Evolutionary conservation across 1,140 invertebrate species (phyloP).

Genomic region (Trachymyrmex cornetzi): DNA sequence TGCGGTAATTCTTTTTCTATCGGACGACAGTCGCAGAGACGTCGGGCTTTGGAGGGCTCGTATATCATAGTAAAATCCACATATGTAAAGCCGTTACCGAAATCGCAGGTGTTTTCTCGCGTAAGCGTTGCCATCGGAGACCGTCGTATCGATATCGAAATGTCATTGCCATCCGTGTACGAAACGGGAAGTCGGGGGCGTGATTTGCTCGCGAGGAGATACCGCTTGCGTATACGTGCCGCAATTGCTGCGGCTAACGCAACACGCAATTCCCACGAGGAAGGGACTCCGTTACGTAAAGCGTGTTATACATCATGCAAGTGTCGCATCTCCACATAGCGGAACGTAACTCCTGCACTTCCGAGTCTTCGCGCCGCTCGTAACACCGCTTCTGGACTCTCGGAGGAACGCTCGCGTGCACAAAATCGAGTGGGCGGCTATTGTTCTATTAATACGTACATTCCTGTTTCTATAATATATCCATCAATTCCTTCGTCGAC

Average conservation of each 20-base stretch:
- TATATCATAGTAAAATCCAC: conserved; percentile 16
- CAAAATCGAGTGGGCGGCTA: background rate
- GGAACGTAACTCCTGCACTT: conserved; percentile 43
- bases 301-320: conserved; percentile 35
- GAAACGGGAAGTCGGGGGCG: conserved; percentile 66
- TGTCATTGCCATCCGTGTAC: conserved; percentile 16
- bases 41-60: background rate
- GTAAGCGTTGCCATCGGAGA: background rate
- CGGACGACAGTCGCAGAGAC: background rate
- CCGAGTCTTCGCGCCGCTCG: conserved; percentile 23
- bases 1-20: background rate
- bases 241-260: conserved; percentile 64
- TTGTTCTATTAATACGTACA: background rate
- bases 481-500: background rate
- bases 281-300: conserved; percentile 40
- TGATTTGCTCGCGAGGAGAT: conserved; percentile 61
- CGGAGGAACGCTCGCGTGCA: background rate
- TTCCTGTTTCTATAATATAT: background rate
- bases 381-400: conserved; percentile 21
- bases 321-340: conserved; percentile 33
- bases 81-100: background rate
- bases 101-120: conserved; percentile 39
- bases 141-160: conserved; percentile 19
- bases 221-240: conserved; percentile 69
- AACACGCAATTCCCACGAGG: conserved; percentile 67